Percentiles rank a stretch among this genome's conserved stretches.
These are phyloP conservation scores for Plectropomus leopardus DNA, from an alignment of 2,113 vertebrate genomes.

Conservation along the genomic window DNA sequence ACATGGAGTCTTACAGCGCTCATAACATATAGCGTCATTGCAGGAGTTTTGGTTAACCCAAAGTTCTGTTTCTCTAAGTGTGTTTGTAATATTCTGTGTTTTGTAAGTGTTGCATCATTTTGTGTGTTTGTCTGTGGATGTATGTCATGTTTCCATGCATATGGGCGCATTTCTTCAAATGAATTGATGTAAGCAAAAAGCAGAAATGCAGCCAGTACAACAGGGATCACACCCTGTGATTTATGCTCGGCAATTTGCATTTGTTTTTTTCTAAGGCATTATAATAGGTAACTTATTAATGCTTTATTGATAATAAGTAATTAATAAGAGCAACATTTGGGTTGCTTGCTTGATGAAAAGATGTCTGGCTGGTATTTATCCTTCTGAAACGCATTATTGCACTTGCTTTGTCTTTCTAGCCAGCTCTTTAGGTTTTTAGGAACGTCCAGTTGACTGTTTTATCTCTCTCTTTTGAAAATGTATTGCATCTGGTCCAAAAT, in stretches of 20 bases:
- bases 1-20: too few relatives aligned
- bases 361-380: not conserved
- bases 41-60: not conserved
- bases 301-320: not conserved
- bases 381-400: not conserved
- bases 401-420: too few relatives aligned
- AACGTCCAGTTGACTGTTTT: too few relatives aligned
- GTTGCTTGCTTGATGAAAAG: not conserved
- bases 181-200: conserved; percentile 10
- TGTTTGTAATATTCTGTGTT: conserved; percentile 30
- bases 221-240: conserved; percentile 47
- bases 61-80: conserved; percentile 6
- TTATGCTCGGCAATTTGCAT: not conserved
- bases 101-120: conserved; percentile 45
- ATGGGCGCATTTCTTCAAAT: not conserved
- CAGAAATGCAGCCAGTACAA: conserved; percentile 33
- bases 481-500: too few relatives aligned
- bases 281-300: not conserved
- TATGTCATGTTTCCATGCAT: not conserved
- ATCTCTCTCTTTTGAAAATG: too few relatives aligned
- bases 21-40: not conserved
- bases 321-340: not conserved
- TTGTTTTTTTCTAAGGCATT: not conserved
- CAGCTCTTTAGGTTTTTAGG: too few relatives aligned
- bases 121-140: conserved; percentile 28